Percentiles rank a stretch among this genome's conserved stretches.
Evolutionary conservation across 2,888 invertebrate genomes (phyloP).

Genomic region (Perizoma flavofasciatum): DNA sequence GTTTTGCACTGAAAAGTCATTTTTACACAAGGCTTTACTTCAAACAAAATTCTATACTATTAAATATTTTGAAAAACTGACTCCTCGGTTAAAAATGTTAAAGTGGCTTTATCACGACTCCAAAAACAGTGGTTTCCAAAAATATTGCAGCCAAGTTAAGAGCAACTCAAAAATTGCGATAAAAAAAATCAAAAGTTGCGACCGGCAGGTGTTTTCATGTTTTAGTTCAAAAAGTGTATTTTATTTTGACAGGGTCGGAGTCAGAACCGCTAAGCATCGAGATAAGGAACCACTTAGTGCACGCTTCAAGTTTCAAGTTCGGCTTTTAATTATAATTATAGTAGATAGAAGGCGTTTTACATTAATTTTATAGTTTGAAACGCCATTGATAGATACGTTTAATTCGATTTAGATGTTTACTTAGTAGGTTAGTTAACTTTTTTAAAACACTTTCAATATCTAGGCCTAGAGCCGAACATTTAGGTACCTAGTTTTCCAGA

Average conservation of each 20-base stretch:
- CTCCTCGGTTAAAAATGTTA: background rate
- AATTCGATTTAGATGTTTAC: slow-evolving; percentile 13
- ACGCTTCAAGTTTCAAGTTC: slow-evolving; percentile 19
- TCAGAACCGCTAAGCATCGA: slow-evolving; percentile 20
- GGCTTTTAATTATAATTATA: slow-evolving; percentile 19
- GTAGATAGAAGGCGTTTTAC: slow-evolving; percentile 18
- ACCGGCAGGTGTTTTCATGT: slow-evolving; percentile 21
- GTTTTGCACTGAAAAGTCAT: too few relatives aligned
- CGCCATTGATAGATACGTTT: slow-evolving; percentile 18
- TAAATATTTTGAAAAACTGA: too few relatives aligned
- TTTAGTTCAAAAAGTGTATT: slow-evolving; percentile 24
- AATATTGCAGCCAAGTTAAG: slow-evolving; percentile 4
- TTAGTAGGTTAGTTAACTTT: too few relatives aligned
- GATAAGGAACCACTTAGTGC: slow-evolving; percentile 37
- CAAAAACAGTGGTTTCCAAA: background rate
- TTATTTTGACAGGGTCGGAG: slow-evolving; percentile 31
- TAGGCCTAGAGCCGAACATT: too few relatives aligned
- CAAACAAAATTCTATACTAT: too few relatives aligned
- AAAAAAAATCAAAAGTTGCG: slow-evolving; percentile 26
- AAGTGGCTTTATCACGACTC: background rate
- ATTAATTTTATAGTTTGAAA: slow-evolving; percentile 24
- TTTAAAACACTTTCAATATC: too few relatives aligned
- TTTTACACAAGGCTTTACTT: too few relatives aligned
- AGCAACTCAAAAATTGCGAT: slow-evolving; percentile 20
- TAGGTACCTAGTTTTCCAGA: too few relatives aligned